Conservation (phyloP, 1,140 invertebrate species). For the Pachyrhynchus sulphureomaculatus region DNA sequence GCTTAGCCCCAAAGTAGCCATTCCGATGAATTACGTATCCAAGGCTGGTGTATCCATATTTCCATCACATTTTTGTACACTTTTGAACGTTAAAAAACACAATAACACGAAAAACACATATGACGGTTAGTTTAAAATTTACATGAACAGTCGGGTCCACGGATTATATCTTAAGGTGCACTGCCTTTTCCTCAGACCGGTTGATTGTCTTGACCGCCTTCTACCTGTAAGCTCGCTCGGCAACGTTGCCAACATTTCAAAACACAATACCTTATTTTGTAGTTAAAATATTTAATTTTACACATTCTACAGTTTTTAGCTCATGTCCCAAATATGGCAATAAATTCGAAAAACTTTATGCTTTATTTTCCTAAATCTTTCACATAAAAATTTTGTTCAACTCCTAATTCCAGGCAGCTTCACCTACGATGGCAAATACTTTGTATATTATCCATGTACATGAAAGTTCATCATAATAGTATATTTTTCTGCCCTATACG, state of each 20-base stretch:
- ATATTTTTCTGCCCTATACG: too few relatives aligned
- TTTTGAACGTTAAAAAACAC: constrained; percentile 4
- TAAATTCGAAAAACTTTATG: too few relatives aligned
- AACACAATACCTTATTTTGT: background rate
- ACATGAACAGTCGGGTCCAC: background rate
- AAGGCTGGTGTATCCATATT: constrained; percentile 5
- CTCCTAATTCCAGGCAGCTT: too few relatives aligned
- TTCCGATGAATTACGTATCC: constrained; percentile 49
- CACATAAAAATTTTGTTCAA: too few relatives aligned
- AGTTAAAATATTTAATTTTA: too few relatives aligned
- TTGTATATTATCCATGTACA: too few relatives aligned
- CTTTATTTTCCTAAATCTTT: too few relatives aligned
- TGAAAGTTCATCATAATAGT: too few relatives aligned
- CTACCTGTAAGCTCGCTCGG: constrained; percentile 16
- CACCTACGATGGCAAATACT: too few relatives aligned
- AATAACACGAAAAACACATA: constrained; percentile 9
- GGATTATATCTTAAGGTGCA: constrained; percentile 21
- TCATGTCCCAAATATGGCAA: too few relatives aligned
- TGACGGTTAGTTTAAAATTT: constrained; percentile 10
- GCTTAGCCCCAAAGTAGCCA: constrained; percentile 89
- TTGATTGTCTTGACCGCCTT: constrained; percentile 27
- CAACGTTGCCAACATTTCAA: constrained; percentile 21
- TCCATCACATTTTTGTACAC: constrained; percentile 6
- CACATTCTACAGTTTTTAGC: too few relatives aligned
- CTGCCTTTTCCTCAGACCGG: constrained; percentile 26